Evolutionary conservation across 92 coral and sea anemone genomes (phyloP).

Genomic region (Bergia puertoricense): DNA sequence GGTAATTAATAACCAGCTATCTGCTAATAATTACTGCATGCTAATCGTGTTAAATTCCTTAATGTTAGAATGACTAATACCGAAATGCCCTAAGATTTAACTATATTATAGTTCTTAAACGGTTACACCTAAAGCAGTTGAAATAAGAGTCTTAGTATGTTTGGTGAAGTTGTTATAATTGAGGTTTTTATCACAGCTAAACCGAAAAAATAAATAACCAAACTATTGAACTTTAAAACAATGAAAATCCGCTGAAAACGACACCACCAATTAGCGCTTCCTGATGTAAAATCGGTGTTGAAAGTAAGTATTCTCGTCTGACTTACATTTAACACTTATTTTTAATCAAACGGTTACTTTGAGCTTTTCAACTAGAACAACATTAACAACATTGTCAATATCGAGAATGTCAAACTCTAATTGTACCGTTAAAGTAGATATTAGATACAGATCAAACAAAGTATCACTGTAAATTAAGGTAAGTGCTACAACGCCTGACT

Average conservation of each 20-base stretch:
- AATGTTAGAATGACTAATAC: slow-evolving; percentile 1
- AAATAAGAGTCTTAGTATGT: background rate
- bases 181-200: background rate
- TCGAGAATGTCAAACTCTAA: too few relatives aligned
- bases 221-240: background rate
- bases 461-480: too few relatives aligned
- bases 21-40: slow-evolving; percentile 24
- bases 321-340: too few relatives aligned
- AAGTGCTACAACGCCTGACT: too few relatives aligned
- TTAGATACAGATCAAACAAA: too few relatives aligned
- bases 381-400: too few relatives aligned
- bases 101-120: background rate
- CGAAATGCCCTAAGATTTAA: background rate
- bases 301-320: background rate
- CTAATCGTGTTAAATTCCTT: slow-evolving; percentile 13
- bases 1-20: slow-evolving; percentile 29
- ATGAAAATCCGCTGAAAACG: background rate
- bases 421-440: too few relatives aligned
- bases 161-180: background rate
- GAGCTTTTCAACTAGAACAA: too few relatives aligned
- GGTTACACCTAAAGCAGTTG: background rate
- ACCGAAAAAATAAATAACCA: background rate
- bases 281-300: too few relatives aligned
- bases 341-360: too few relatives aligned
- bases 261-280: background rate